Evolutionary conservation across 2,797 vertebrate genomes (phyloP), one percentile per base, ranked within the genome.

Genomic region (Myotis vivesi): DNA sequence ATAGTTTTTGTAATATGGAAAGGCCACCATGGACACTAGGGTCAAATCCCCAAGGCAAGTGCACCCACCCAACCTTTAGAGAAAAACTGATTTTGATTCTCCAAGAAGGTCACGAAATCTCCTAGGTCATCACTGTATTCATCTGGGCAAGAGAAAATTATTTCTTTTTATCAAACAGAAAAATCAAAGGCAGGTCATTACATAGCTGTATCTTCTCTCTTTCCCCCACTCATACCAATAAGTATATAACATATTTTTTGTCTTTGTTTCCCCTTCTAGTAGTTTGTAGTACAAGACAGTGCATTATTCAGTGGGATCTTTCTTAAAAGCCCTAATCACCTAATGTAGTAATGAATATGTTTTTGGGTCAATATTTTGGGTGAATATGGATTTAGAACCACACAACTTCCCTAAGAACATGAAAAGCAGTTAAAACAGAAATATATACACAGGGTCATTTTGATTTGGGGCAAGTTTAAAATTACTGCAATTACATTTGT

Each of bases 1-100:
- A 71, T 51, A 13, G 36, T 33, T 84, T 88, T 68, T 55, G n/a
- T 57, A 72, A 55, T 36, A 84, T 9, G 22, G 38, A 57, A 80
- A 92, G 46, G 38, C 22, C 73, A 73, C 66, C 13, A n/a, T 49
- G 25, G 41, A 81, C 41, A 55, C 8, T 10, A n/a, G 69, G 79
- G 46, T 76, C 85, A 81, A 53, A 86, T 64, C 36, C 25, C 38
- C 9, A 55, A 33, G 30, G 46, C 8, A 84, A 53, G 51, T 33
- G 16, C 15, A 51, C 66, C 33, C 11, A 66, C 30, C 10, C 28
- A 59, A 53, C 6, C 46, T 9, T 11, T 73, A 38, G 55, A 92
- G 25, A 80, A 95, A 79, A 94, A 38, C 72, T 62, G 41, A 85
- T 89, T 92, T 85, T 75, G 41, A 81, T 80, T 94, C 66, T 89